Percentiles rank a stretch among this genome's conserved stretches.
phyloP scores from a whole-genome alignment of 2,113 vertebrate species.

The Chaenogobius annularis region DNA sequence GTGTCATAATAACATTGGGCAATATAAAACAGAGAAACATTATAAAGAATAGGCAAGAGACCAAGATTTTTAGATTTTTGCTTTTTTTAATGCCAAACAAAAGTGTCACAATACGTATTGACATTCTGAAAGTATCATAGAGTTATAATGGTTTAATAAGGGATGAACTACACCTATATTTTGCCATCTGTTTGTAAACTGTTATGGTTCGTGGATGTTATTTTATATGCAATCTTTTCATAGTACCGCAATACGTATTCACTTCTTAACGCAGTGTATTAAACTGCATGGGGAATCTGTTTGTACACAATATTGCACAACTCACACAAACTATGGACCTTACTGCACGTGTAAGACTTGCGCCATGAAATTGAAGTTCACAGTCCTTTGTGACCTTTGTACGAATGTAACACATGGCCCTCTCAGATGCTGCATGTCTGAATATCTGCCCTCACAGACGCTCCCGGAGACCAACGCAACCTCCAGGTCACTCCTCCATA shows the following conservation, averaged over 20 bases:
- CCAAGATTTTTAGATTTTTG: too few relatives aligned
- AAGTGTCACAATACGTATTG: too few relatives aligned
- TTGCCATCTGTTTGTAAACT: too few relatives aligned
- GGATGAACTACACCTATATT: too few relatives aligned
- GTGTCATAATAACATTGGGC: neutral
- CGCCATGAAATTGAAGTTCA: neutral
- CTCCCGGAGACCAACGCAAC: neutral
- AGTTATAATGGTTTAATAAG: too few relatives aligned
- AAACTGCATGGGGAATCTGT: neutral
- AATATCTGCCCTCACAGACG: constrained; percentile 8
- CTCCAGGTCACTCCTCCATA: constrained; percentile 17
- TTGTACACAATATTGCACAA: neutral
- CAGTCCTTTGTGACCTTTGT: constrained; percentile 33
- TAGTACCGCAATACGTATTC: too few relatives aligned
- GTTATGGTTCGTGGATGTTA: too few relatives aligned
- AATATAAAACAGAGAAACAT: neutral
- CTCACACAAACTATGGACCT: neutral
- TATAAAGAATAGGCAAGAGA: neutral
- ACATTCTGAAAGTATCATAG: too few relatives aligned
- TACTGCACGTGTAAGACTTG: neutral
- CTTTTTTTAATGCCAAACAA: too few relatives aligned
- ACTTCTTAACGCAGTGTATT: neutral
- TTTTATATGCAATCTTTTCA: too few relatives aligned
- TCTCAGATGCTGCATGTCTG: constrained; percentile 11
- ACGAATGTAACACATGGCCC: constrained; percentile 30